These are phyloP conservation scores for Characodon lateralis DNA, from an alignment of 2,797 vertebrate species.

Conservation along the genomic window DNA sequence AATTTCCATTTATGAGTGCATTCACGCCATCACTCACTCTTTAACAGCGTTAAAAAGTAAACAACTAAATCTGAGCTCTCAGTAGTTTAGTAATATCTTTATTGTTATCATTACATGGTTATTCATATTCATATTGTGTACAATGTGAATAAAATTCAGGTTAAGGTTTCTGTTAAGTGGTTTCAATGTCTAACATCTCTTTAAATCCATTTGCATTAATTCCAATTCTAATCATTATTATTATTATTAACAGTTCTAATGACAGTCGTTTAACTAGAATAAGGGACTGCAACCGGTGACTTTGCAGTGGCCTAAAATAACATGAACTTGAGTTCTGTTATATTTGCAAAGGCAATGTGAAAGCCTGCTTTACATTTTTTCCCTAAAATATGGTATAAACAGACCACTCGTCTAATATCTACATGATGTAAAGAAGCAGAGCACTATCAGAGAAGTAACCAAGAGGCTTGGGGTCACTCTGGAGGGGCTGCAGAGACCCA, in stretches of 20 bases:
- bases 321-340: not conserved
- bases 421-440: not conserved
- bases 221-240: not conserved
- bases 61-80: not conserved
- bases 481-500: too few species aligned
- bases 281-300: not conserved
- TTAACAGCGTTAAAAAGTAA: not conserved
- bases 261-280: not conserved
- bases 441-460: not conserved
- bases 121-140: not conserved
- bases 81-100: not conserved
- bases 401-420: not conserved
- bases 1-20: not conserved
- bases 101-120: not conserved
- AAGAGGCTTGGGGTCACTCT: too few species aligned
- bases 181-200: not conserved
- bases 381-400: not conserved
- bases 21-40: too few species aligned
- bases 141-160: not conserved
- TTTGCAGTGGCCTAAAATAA: not conserved
- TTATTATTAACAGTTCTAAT: not conserved
- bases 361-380: not conserved
- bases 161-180: not conserved
- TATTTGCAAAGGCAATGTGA: not conserved
- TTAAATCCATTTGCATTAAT: not conserved